Percentiles rank a stretch among this genome's conserved stretches.
phyloP scores from a whole-genome alignment of 2,797 vertebrate genomes.

The Neosilurus hyrtlii region DNA sequence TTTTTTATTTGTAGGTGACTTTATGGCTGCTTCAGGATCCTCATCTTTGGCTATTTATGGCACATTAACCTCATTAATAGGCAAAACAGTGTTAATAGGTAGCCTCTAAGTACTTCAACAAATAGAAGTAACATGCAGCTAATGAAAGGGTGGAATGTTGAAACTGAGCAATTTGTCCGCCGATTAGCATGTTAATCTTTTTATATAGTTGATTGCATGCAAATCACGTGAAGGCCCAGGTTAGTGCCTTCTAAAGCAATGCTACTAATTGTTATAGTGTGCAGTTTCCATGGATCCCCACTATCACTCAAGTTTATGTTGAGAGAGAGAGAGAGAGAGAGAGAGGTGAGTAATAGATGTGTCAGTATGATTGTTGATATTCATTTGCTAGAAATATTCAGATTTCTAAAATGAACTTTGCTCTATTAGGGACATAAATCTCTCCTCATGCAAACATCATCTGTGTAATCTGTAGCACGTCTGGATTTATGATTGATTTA shows the following conservation, averaged over 20 bases:
- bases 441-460: conserved; percentile 1
- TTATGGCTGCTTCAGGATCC: background rate
- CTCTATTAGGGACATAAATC: conserved; percentile 14
- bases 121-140: background rate
- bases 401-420: conserved; percentile 17
- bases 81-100: background rate
- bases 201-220: background rate
- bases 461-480: conserved; percentile 2
- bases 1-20: background rate
- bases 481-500: conserved; percentile 25
- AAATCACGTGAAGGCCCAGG: background rate
- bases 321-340: background rate
- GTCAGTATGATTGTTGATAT: conserved; percentile 21
- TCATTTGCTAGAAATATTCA: conserved; percentile 14
- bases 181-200: background rate
- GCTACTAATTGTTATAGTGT: conserved; percentile 5
- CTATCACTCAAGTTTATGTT: background rate
- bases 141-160: background rate
- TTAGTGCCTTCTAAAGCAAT: conserved; percentile 6
- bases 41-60: background rate
- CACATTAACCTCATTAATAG: background rate
- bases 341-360: background rate
- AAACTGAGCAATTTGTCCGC: background rate
- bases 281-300: background rate
- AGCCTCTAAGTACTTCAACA: background rate